Conservation (phyloP, 2,888 invertebrate species). For the Zhengitettix transpicula region DNA sequence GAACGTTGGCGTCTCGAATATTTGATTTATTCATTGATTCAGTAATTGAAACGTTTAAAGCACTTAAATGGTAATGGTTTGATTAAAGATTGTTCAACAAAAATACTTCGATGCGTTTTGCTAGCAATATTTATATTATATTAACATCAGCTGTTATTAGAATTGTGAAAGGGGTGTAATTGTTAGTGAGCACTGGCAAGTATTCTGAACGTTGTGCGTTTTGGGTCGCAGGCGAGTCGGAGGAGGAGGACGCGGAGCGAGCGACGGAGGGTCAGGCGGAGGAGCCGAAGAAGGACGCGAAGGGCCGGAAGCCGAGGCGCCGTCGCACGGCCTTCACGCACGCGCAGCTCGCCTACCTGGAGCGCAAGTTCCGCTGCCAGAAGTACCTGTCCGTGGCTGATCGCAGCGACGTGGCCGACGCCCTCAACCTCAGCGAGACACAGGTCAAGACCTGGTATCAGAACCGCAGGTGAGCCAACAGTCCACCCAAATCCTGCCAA, state of each 20-base stretch:
- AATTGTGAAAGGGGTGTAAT: too few species aligned
- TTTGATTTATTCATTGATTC: too few species aligned
- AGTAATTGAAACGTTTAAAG: too few species aligned
- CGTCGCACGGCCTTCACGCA: constrained; percentile 86
- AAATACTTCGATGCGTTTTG: too few species aligned
- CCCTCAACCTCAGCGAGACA: constrained; percentile 76
- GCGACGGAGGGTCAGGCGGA: constrained; percentile 21
- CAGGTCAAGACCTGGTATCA: constrained; percentile 95
- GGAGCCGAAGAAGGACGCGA: constrained; percentile 7
- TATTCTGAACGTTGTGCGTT: too few species aligned
- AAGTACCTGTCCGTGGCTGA: constrained; percentile 90
- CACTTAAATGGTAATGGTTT: too few species aligned
- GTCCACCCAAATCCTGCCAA: too few species aligned
- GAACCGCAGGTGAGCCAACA: constrained; percentile 63
- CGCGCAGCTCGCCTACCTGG: constrained; percentile 79
- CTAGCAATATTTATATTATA: too few species aligned
- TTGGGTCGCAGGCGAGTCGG: constrained; percentile 1
- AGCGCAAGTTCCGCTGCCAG: constrained; percentile 82
- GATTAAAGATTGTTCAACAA: too few species aligned
- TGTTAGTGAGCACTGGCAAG: too few species aligned
- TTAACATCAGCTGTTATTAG: too few species aligned
- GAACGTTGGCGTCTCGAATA: too few species aligned
- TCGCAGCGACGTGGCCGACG: constrained; percentile 81
- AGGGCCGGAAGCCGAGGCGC: constrained; percentile 53
- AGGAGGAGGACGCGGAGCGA: constrained; percentile 24